Conservation (phyloP, 2,888 invertebrate genomes). For the Scaptomyza tumidula region DNA sequence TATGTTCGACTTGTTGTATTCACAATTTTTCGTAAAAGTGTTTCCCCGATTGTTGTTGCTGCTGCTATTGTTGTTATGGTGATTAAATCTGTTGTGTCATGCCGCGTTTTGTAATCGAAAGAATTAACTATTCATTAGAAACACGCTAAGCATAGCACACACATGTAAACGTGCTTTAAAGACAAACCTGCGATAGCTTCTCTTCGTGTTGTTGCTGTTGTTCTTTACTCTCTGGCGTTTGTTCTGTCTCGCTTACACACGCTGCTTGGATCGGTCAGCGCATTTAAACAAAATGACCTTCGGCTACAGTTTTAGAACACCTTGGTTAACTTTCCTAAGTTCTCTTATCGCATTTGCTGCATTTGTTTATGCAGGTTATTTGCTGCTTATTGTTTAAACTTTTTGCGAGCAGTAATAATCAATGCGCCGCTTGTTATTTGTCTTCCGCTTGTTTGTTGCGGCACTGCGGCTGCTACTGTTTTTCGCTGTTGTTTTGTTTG, state of each 20-base stretch:
- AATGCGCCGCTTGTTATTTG: not conserved
- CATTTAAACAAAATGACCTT: constrained; percentile 39
- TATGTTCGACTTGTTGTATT: constrained; percentile 3
- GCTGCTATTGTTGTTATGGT: not conserved
- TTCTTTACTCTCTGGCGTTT: not conserved
- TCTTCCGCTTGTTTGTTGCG: not conserved
- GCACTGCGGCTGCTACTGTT: not conserved
- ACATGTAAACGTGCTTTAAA: constrained; percentile 12
- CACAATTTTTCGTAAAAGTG: not conserved
- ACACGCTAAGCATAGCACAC: constrained; percentile 20
- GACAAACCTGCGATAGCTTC: constrained; percentile 16
- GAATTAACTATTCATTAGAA: constrained; percentile 35
- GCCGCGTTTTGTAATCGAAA: constrained; percentile 26
- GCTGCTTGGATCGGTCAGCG: not conserved
- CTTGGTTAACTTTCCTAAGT: not conserved
- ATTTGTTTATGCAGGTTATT: not conserved
- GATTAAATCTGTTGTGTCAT: constrained; percentile 43
- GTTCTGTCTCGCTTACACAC: not conserved
- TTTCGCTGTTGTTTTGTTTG: constrained; percentile 33
- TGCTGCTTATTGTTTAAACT: no score
- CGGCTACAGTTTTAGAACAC: constrained; percentile 10
- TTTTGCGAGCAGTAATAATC: not conserved
- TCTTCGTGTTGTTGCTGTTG: constrained; percentile 10
- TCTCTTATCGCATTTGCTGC: constrained; percentile 5
- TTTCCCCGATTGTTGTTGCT: not conserved